Evolutionary conservation across 2,888 invertebrate species (phyloP), one percentile per base, ranked within the genome.

Genomic region (Monopis laevigella): DNA sequence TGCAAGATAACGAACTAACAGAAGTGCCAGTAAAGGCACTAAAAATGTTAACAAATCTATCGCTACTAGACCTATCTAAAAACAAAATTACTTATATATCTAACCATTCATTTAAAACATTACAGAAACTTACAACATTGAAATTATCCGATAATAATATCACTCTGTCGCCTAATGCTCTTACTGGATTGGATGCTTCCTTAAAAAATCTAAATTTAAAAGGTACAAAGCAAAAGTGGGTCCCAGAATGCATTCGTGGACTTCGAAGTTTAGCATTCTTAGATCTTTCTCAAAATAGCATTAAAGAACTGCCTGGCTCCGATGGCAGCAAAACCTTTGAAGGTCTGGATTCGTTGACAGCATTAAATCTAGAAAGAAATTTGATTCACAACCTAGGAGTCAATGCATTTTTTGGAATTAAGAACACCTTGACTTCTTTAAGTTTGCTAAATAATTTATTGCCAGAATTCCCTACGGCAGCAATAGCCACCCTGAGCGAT

Each of bases 161-260:
- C 0, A 90, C 89, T 2, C 62, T 95, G 47, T 83, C 87, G 2
- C 55, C 84, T 0, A 84, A 83, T 38, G 88, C 93, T 3, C 86
- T 96, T 42, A 75, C 81, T n/a, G 94, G 94, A 2, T 74, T 96
- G 44, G 93, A 94, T 56, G 84, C 77, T 43, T 88, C 88, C 8
- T 73, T 96, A 30, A 94, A 94, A 70, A 96, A 96, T 68, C 77
- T 96, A 36, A 95, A 96, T 63, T 74, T 96, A 24, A 95, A 95
- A 78, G 93, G 93, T 19, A 93, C 93, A 0, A 83, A 87, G 41
- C 92, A 93, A 62, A 89, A 89, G 52, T 78, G 82, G 39, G 86
- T 96, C 8, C 95, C 96, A 0, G 87, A 88, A 50, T 88, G 92
- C 35, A 86, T 95, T 13, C 80, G 86, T 46, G 91, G 90, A 4